Evolutionary conservation across 1,140 invertebrate species (phyloP).

Genomic region (Drosophila equinoxialis): DNA sequence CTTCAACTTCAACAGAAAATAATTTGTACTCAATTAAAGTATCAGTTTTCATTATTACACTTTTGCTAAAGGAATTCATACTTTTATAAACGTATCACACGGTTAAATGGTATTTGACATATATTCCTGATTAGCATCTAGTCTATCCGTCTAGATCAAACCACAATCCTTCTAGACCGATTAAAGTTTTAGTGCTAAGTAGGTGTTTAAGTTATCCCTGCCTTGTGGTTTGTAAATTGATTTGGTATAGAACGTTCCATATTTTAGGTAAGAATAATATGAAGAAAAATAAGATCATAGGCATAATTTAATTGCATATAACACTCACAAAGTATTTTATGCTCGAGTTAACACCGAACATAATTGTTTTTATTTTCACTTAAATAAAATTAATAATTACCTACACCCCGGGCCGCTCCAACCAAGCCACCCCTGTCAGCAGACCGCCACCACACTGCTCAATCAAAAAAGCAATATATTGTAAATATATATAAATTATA

Average conservation of each 20-base stretch:
- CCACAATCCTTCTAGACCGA: too few relatives aligned
- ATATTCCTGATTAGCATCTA: too few relatives aligned
- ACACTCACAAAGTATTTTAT: slow-evolving; percentile 73
- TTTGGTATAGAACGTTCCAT: background rate
- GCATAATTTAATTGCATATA: slow-evolving; percentile 59
- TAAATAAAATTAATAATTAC: slow-evolving; percentile 69
- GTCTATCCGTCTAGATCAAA: too few relatives aligned
- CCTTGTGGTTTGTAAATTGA: too few relatives aligned
- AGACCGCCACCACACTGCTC: background rate
- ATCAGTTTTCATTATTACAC: too few relatives aligned
- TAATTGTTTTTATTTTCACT: slow-evolving; percentile 78
- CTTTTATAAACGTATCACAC: too few relatives aligned
- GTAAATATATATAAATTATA: background rate
- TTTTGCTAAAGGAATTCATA: too few relatives aligned
- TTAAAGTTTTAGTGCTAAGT: too few relatives aligned
- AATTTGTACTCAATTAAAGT: background rate
- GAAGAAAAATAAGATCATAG: too few relatives aligned
- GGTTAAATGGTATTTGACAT: too few relatives aligned
- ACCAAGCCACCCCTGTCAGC: background rate
- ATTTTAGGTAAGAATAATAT: too few relatives aligned
- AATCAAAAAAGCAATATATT: slow-evolving; percentile 26
- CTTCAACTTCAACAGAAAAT: background rate
- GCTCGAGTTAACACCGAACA: slow-evolving; percentile 70
- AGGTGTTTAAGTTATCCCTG: too few relatives aligned
- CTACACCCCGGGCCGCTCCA: slow-evolving; percentile 3